A percentile compares a stretch with the other conserved stretches of the same genome.
These are phyloP conservation scores for Thecocarcelia acutangulata DNA, from an alignment of 2,888 invertebrate species.

Conservation along the genomic window DNA sequence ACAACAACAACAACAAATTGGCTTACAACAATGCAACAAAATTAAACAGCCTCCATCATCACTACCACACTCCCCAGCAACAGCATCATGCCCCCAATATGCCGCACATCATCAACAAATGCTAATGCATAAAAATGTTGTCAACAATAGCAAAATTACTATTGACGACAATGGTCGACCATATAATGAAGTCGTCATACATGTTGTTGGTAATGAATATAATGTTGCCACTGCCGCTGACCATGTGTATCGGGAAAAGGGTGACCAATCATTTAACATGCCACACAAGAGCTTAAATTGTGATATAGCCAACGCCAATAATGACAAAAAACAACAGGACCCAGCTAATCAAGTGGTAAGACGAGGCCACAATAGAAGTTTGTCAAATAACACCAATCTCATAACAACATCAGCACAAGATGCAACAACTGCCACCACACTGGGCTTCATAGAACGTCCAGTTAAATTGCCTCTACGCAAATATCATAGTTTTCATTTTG, in stretches of 20 bases:
- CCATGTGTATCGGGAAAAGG: slow-evolving; percentile 44
- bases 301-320: slow-evolving; percentile 45
- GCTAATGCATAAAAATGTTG: slow-evolving; percentile 72
- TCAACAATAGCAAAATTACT: slow-evolving; percentile 59
- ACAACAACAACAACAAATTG: slow-evolving; percentile 68
- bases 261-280: slow-evolving; percentile 65
- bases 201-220: slow-evolving; percentile 48
- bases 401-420: slow-evolving; percentile 21
- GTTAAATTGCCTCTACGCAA: slow-evolving; percentile 80
- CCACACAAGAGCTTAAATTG: slow-evolving; percentile 59
- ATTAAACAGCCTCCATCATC: slow-evolving; percentile 71
- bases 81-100: slow-evolving; percentile 53
- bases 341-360: slow-evolving; percentile 34
- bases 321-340: slow-evolving; percentile 8
- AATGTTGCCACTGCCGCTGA: slow-evolving; percentile 13
- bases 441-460: slow-evolving; percentile 73
- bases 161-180: slow-evolving; percentile 59
- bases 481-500: slow-evolving; percentile 81
- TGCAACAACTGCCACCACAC: slow-evolving; percentile 36
- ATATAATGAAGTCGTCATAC: slow-evolving; percentile 55
- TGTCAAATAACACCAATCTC: slow-evolving; percentile 51
- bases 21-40: slow-evolving; percentile 60
- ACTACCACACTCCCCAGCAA: slow-evolving; percentile 53
- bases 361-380: slow-evolving; percentile 51
- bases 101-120: slow-evolving; percentile 73